Base-by-base conservation (phyloP, 1,140 invertebrate species). In the Drosophila virilis region DNA sequence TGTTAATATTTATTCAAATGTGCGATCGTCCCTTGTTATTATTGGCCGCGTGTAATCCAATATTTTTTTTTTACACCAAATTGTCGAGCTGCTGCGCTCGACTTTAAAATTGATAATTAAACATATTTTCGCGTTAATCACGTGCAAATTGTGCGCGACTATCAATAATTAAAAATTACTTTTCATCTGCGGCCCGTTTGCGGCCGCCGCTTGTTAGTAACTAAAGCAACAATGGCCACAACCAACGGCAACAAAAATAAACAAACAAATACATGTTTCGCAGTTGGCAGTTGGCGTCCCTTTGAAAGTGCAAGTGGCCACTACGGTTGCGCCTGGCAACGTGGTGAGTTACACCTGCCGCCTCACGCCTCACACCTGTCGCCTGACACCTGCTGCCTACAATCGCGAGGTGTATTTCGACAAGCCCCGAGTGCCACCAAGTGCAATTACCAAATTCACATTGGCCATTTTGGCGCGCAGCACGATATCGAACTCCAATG, bases 301-400 rank as follows among this genome's bases (percentile, higher is more conserved):
- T 69, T 86, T 76, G 83, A 86, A 86, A 86, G 82, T 86, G 82
- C 82, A 86, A 86, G 75, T 81, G 82, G 68, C 55, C 61, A 57
- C 38, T 12, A 28, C 57, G 51, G 32, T 37, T 59, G 61, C 64
- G 64, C 66, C 8, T 64, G 75, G 71, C 78, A 85, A 85, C 82
- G 77, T 89, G 83, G 84, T 83, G 83, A 74, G 13, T 86, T 88
- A 38, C 50, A 64, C 48, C 8, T 28, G 58, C 61, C 28, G 8
- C 33, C 6, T 28, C 22, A 28, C 22, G 4, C 22, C 4, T 28
- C 51, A 38, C 48, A 42, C n/a, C 2, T 28, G 15, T 5, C 17
- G 8, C 13, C 13, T 10, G 5, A 42, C 37, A 37, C 15, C 8
- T 37, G 22, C 46, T 9, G 10, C 22, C 6, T 12, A 12, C 48